Evolutionary conservation across 2,797 vertebrate species (phyloP).

Genomic region (Glossophaga mutica): DNA sequence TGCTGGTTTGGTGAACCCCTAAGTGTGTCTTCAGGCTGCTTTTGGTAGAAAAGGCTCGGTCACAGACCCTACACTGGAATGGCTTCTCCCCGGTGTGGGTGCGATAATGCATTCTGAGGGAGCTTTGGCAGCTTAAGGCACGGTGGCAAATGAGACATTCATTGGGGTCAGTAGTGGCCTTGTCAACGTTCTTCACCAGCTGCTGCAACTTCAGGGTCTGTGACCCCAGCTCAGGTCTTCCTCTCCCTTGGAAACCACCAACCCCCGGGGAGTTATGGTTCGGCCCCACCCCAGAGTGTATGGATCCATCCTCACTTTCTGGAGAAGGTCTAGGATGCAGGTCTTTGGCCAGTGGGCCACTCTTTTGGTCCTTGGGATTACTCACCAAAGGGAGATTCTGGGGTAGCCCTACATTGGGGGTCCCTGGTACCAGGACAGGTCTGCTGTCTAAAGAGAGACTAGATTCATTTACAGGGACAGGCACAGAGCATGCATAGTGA

Average conservation of each 20-base stretch:
- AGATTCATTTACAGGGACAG: constrained; percentile 90
- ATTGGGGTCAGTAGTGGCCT: constrained; percentile 90
- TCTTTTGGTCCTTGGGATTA: constrained; percentile 85
- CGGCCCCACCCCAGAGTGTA: constrained; percentile 84
- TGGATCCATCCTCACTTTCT: constrained; percentile 86
- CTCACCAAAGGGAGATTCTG: constrained; percentile 73
- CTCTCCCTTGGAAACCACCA: constrained; percentile 74
- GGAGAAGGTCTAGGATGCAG: constrained; percentile 88
- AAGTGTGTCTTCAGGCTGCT: constrained; percentile 98
- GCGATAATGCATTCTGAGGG: constrained; percentile 98
- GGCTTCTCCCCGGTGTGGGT: constrained; percentile 97
- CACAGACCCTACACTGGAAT: constrained; percentile 96
- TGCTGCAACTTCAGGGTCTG: constrained; percentile 96
- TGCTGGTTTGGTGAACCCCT: constrained; percentile 92
- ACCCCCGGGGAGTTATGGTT: constrained; percentile 82
- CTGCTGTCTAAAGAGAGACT: constrained; percentile 88
- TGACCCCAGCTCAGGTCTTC: constrained; percentile 86
- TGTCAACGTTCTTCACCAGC: constrained; percentile 95
- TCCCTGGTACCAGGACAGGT: constrained; percentile 81
- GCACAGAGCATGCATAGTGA: constrained; percentile 92
- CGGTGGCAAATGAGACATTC: constrained; percentile 96
- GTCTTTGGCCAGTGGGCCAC: constrained; percentile 79
- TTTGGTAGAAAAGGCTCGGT: constrained; percentile 96
- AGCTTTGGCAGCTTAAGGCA: constrained; percentile 96
- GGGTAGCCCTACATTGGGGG: constrained; percentile 80